These are phyloP conservation scores for Naso thynnoides DNA, from an alignment of 2,797 vertebrate species.

Conservation along the genomic window DNA sequence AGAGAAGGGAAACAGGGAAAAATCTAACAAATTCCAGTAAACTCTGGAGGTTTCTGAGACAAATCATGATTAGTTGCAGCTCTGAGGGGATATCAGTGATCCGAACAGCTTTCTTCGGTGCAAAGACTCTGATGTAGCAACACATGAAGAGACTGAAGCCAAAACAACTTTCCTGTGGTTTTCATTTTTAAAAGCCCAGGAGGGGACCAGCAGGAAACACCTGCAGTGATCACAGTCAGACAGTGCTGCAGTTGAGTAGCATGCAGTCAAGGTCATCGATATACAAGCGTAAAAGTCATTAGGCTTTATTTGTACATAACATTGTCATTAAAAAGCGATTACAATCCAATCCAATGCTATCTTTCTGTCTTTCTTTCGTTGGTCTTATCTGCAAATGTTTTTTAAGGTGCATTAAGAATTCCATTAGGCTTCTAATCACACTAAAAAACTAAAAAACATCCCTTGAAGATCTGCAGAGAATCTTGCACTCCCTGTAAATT, in stretches of 20 bases:
- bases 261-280: slow-evolving; percentile 28
- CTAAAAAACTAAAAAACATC: slow-evolving; percentile 15
- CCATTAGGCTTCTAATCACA: slow-evolving; percentile 34
- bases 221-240: slow-evolving; percentile 51
- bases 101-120: slow-evolving; percentile 12
- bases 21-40: slow-evolving; percentile 10
- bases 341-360: not conserved
- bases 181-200: slow-evolving; percentile 46
- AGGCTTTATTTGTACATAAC: too few relatives aligned
- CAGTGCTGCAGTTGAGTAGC: slow-evolving; percentile 15
- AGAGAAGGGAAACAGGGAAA: not conserved
- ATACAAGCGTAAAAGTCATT: too few relatives aligned
- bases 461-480: slow-evolving; percentile 38
- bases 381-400: not conserved
- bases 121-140: slow-evolving; percentile 47
- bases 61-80: slow-evolving; percentile 31
- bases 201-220: slow-evolving; percentile 35
- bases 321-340: too few relatives aligned
- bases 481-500: slow-evolving; percentile 43
- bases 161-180: slow-evolving; percentile 43
- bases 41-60: slow-evolving; percentile 12
- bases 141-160: slow-evolving; percentile 38
- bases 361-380: not conserved
- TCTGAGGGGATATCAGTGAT: slow-evolving; percentile 41
- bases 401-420: slow-evolving; percentile 34